phyloP scores from a whole-genome alignment of 2,888 invertebrate species.

The Diarsia rubi region DNA sequence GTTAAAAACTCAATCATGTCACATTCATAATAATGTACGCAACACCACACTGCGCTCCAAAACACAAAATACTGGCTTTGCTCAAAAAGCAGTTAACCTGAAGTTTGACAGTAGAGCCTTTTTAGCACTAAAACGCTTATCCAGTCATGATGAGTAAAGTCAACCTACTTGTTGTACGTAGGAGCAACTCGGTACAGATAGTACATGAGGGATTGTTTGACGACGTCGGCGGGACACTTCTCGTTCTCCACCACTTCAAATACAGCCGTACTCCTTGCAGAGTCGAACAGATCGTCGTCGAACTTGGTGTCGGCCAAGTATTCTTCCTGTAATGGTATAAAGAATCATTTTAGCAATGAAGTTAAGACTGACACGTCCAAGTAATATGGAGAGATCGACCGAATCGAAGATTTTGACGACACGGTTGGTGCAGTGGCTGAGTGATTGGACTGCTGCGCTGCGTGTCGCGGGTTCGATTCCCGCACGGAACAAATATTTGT shows the following conservation, averaged over 20 bases:
- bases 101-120: neutral
- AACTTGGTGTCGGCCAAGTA: slow-evolving; percentile 92
- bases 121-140: neutral
- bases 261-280: slow-evolving; percentile 96
- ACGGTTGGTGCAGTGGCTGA: no score
- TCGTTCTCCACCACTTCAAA: slow-evolving; percentile 96
- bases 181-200: slow-evolving; percentile 93
- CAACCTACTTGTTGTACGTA: slow-evolving; percentile 92
- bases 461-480: no score
- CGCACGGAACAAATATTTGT: no score
- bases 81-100: no score
- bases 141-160: neutral
- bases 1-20: no score
- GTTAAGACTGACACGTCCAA: neutral
- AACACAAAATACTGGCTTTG: no score
- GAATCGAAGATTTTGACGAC: no score
- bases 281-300: slow-evolving; percentile 94
- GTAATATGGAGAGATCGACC: neutral
- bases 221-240: slow-evolving; percentile 94
- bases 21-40: no score
- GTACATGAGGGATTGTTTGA: slow-evolving; percentile 93
- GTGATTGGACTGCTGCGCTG: no score
- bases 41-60: no score
- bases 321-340: slow-evolving; percentile 85
- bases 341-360: neutral